A percentile compares a stretch with the other conserved stretches of the same genome.
phyloP scores from a whole-genome alignment of 2,113 vertebrate species.

The Clarias magur region DNA sequence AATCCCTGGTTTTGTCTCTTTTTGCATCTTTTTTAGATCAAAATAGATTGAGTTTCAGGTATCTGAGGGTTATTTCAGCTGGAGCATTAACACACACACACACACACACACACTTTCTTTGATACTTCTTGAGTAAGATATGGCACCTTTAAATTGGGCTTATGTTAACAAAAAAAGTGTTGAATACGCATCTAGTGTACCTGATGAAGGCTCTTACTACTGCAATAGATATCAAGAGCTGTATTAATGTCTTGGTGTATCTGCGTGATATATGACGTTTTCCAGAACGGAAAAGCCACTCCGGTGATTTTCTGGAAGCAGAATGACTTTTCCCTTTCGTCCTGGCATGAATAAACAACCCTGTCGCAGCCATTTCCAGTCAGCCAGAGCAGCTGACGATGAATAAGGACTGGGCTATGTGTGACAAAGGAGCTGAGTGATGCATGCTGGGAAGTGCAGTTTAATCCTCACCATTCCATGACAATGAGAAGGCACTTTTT shows the following conservation, averaged over 20 bases:
- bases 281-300: background rate
- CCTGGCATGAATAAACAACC: conserved; percentile 5
- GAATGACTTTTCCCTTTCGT: background rate
- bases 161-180: background rate
- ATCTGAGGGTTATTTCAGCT: too few relatives aligned
- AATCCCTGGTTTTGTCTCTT: too few relatives aligned
- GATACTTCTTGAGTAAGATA: too few relatives aligned
- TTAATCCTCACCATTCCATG: conserved; percentile 89
- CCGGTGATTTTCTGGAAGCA: background rate
- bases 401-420: conserved; percentile 13
- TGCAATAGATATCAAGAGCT: background rate
- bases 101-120: too few relatives aligned
- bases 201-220: background rate
- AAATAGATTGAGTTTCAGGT: too few relatives aligned
- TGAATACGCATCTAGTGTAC: background rate
- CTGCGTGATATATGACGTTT: background rate
- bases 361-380: conserved; percentile 13
- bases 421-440: background rate
- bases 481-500: conserved; percentile 96
- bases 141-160: background rate
- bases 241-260: background rate
- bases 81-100: too few relatives aligned
- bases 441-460: conserved; percentile 28
- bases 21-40: too few relatives aligned
- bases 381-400: conserved; percentile 15